Base-by-base conservation (phyloP, 1,140 invertebrate species). In the Rhynchophorus ferrugineus region DNA sequence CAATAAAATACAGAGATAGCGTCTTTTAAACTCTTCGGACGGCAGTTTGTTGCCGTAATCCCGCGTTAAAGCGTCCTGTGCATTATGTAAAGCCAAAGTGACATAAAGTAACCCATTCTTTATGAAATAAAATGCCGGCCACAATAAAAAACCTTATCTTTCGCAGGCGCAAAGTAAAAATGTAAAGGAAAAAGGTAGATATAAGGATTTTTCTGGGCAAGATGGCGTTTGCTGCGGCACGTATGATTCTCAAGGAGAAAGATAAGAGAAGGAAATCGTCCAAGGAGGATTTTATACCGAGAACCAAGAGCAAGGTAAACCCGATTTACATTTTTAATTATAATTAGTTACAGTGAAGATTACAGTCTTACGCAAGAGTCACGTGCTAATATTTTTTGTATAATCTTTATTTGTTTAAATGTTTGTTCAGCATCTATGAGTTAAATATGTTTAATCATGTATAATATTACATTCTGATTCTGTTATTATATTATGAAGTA, bases 171-270 rank as follows among this genome's bases (percentile, higher is more conserved):
- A 29, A 29, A 29, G 24, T 29, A 41, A 33, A 44, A 34, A 33
- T 44, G 43, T 44, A 44, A 44, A 2, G 14, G 17, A 44, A 17
- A 44, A 14, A 9, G 38, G 8, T 18, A 18, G 20, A 17, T 18
- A 17, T 14, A 7, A 19, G 18, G 11, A 29, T 29, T 19, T 6
- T 3, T 17, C 14, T 1, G 20, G 34, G 2, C 3, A 61, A 76
- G 62, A 88, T 87, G 84, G 84, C 84, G 64, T 88, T 87, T 67
- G 84, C 85, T 29, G 85, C 84, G 22, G 84, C 84, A 48, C 76
- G 85, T 38, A 87, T 88, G 84, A 88, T 88, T 59, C 71, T 87
- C 42, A 87, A 87, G 73, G 84, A 87, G 43, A 87, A 87, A 73
- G 84, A 87, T 65, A 86, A 86, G 68, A 71, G 84, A 51, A 73